These are phyloP conservation scores for Thereuonema tuberculata DNA, from an alignment of 1,140 invertebrate genomes.

Conservation along the genomic window DNA sequence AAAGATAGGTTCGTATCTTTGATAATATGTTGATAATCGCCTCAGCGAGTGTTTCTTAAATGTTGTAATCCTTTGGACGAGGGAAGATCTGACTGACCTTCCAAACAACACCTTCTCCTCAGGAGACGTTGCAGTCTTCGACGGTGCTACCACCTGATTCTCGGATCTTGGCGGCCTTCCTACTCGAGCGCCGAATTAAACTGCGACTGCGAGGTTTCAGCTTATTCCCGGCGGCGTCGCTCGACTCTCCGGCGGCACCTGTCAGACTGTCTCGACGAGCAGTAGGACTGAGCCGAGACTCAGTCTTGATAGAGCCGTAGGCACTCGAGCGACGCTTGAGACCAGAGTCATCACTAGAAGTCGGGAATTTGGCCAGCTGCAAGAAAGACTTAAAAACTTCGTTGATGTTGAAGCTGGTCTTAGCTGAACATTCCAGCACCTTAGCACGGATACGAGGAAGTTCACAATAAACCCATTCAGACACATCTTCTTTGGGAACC, in stretches of 20 bases:
- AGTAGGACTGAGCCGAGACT: slow-evolving; percentile 27
- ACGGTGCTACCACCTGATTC: slow-evolving; percentile 42
- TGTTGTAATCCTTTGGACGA: too few species aligned
- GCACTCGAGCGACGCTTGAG: slow-evolving; percentile 57
- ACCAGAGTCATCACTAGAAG: slow-evolving; percentile 25
- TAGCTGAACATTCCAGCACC: slow-evolving; percentile 65
- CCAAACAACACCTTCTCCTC: slow-evolving; percentile 33
- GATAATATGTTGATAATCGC: too few species aligned
- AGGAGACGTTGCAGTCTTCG: slow-evolving; percentile 57
- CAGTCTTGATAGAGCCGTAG: slow-evolving; percentile 44
- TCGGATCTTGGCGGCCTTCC: slow-evolving; percentile 47
- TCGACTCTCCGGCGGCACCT: slow-evolving; percentile 24
- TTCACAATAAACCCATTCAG: slow-evolving; percentile 62
- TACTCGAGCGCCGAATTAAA: slow-evolving; percentile 57
- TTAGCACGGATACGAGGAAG: slow-evolving; percentile 50
- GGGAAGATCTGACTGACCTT: too few species aligned
- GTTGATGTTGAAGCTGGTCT: slow-evolving; percentile 58
- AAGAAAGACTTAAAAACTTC: slow-evolving; percentile 41
- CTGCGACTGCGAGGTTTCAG: slow-evolving; percentile 53
- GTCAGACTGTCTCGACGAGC: slow-evolving; percentile 18
- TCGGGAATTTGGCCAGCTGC: slow-evolving; percentile 20
- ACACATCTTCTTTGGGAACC: slow-evolving; percentile 46
- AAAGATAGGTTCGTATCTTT: too few species aligned
- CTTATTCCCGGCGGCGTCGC: slow-evolving; percentile 23
- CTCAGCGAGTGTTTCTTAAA: too few species aligned